Base-by-base conservation (phyloP, 1,140 invertebrate genomes). In the Rhagoletis pomonella region DNA sequence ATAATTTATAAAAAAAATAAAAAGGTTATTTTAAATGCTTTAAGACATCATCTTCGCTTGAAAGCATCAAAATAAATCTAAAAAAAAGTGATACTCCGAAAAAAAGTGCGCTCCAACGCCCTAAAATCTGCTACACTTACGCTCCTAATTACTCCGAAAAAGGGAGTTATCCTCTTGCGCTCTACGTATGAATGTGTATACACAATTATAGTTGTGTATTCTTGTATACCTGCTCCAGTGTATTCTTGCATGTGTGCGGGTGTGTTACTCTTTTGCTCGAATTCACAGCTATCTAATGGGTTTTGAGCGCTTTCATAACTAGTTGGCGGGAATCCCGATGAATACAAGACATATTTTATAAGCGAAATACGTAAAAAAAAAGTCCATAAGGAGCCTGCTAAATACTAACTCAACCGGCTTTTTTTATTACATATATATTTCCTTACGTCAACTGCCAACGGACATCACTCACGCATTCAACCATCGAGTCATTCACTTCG, bases 81-180 rank as follows among this genome's bases (percentile, higher is more conserved):
- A 62, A 10, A 29, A 29, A 29, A 5, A 55, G 50, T 55, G 1
- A 55, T 29, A 81, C 29, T 55, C 73, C 73, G 50, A 81, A 81
- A 58, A n/a, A 55, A 0, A 81, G 44, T n/a, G 73, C 47, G 73
- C 73, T 81, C 73, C 50, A 81, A 81, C 73, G 73, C 73, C 73
- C 73, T 55, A 81, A 81, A 81, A 10, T 6, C 73, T 81, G 73
- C 73, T 81, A 81, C 50, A 81, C 12, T 81, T 55, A 29, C 73
- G 73, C 73, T 81, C 73, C 50, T 81, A 81, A 81, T 81, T 81
- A 81, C 73, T 81, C 73, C 73, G 73, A 81, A 81, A 81, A 81
- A 81, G 50, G 73, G 73, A 81, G 44, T 81, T 10, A 81, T 58
- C 17, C 47, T 19, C n/a, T 81, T 81, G 73, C n/a, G 73, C 73